Evolutionary conservation across 2,888 invertebrate genomes (phyloP), one percentile per base, ranked within the genome.

Genomic region (Eretmocerus hayati): DNA sequence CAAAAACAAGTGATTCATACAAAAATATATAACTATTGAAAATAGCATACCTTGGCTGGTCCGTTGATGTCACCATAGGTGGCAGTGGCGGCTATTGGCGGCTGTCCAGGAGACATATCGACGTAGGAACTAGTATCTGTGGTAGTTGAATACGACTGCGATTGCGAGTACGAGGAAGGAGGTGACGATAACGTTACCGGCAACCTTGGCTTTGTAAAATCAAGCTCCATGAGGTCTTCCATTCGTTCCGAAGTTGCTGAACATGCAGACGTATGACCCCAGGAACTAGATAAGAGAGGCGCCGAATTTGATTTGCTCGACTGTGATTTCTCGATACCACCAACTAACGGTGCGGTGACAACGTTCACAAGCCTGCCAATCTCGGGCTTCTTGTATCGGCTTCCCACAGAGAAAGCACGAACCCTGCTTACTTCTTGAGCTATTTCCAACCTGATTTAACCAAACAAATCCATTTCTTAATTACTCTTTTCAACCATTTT

Each of bases 171-270:
- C 18, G 64, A 62, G 31, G 64, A 63, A n/a, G 65, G 61, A 5
- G 63, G 63, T 9, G 66, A 65, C 33, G 71, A 66, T 22, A 65
- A 59, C 30, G 62, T 59, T 31, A 62, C 55, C 11, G 58, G 55
- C 43, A 58, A 62, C 55, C 59, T 66, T 15, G 69, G 70, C 56
- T 73, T 76, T 1, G 80, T 78, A 61, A 85, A 86, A 65, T 86
- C 85, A 57, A 90, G 78, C 73, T 88, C 87, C 87, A 90, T 89
- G 59, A 89, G 77, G 72, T 90, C 87, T 56, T 84, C 83, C 79
- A 83, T 81, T 2, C 77, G 75, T 56, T 81, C 81, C 37, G 78
- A 78, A 37, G 78, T 77, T 20, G 61, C 64, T 56, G 79, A 77
- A 57, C 74, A 74, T 9, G 67, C 69, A 9, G 70, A 72, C 54